Percentiles rank a stretch among this genome's conserved stretches.
Conservation (phyloP, 2,797 vertebrate species). For the Kryptopterus vitreolus region DNA sequence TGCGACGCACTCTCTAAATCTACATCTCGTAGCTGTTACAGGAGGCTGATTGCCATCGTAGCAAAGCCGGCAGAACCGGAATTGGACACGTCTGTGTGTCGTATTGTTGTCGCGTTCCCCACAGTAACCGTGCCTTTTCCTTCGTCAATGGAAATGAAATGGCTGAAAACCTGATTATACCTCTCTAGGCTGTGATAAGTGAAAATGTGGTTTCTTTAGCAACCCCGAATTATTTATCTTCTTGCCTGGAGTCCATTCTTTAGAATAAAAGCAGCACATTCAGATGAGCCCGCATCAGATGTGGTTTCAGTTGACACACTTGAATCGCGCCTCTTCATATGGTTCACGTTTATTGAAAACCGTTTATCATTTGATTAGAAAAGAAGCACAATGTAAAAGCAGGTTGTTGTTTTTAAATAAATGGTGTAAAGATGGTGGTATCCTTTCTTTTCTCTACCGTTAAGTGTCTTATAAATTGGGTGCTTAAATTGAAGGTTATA, state of each 20-base stretch:
- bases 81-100: not conserved
- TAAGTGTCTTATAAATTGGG: not conserved
- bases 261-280: not conserved
- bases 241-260: not conserved
- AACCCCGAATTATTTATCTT: not conserved
- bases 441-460: not conserved
- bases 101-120: constrained; percentile 6
- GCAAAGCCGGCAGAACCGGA: constrained; percentile 7
- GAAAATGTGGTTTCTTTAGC: not conserved
- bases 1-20: not conserved
- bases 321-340: not conserved
- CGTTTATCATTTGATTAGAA: not conserved
- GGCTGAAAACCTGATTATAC: not conserved
- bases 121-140: not conserved
- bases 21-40: not conserved
- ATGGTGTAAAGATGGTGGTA: too few species aligned
- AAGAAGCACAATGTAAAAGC: not conserved
- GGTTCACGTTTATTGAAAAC: not conserved
- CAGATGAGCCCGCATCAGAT: not conserved
- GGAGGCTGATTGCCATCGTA: not conserved
- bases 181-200: not conserved
- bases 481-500: not conserved
- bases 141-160: not conserved
- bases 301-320: not conserved
- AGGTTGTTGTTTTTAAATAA: not conserved